These are phyloP conservation scores for Thalassoma bifasciatum DNA, from an alignment of 2,113 vertebrate species.

Conservation along the genomic window DNA sequence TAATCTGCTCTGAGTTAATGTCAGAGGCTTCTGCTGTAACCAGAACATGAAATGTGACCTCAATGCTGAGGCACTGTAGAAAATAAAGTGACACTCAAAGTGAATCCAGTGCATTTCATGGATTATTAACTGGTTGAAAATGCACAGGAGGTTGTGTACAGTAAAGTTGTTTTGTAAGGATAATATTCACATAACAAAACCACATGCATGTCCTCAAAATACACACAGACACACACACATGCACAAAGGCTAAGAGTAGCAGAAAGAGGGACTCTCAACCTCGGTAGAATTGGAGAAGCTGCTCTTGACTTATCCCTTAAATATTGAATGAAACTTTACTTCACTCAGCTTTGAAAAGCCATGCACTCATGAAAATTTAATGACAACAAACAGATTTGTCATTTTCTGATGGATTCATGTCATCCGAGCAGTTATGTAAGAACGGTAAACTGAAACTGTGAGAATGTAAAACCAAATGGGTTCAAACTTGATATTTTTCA, in stretches of 20 bases:
- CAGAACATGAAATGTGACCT: slow-evolving; percentile 50
- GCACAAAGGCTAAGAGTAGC: slow-evolving; percentile 22
- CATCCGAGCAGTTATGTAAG: slow-evolving; percentile 47
- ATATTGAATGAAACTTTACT: slow-evolving; percentile 73
- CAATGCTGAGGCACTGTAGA: slow-evolving; percentile 47
- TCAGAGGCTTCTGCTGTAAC: slow-evolving; percentile 29
- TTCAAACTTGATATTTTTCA: neutral
- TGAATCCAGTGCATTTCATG: slow-evolving; percentile 48
- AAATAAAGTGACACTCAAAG: slow-evolving; percentile 55
- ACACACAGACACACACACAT: neutral
- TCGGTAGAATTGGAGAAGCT: slow-evolving; percentile 35
- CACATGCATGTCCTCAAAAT: slow-evolving; percentile 12
- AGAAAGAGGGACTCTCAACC: slow-evolving; percentile 46
- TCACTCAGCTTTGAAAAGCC: slow-evolving; percentile 42
- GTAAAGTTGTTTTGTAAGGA: slow-evolving; percentile 49
- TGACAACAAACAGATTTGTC: slow-evolving; percentile 73
- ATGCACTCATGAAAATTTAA: slow-evolving; percentile 76
- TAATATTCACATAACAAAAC: slow-evolving; percentile 38
- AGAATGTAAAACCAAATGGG: neutral
- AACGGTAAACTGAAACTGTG: neutral
- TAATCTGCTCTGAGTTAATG: slow-evolving; percentile 46
- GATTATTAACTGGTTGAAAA: slow-evolving; percentile 65
- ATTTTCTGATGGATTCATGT: slow-evolving; percentile 47
- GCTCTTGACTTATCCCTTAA: slow-evolving; percentile 61
- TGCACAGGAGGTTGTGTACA: slow-evolving; percentile 25